Percentiles rank a stretch among this genome's conserved stretches.
These are phyloP conservation scores for Sebastes itinus DNA, from an alignment of 2,797 vertebrate genomes.

Conservation along the genomic window DNA sequence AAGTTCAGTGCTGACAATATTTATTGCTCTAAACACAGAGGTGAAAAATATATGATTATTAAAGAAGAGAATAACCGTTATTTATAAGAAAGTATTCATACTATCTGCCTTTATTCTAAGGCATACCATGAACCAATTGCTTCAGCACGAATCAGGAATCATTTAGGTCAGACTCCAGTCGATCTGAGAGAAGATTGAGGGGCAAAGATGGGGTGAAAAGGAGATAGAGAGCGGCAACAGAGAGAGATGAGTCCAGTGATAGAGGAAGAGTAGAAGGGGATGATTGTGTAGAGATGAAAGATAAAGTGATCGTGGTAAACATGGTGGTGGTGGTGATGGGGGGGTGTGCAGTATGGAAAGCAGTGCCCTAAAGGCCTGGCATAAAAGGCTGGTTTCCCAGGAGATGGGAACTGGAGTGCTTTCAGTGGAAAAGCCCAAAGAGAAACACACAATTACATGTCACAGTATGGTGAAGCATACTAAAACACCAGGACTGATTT, in stretches of 20 bases:
- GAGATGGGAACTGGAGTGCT: slow-evolving; percentile 62
- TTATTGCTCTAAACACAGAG: background rate
- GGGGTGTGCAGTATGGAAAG: slow-evolving; percentile 50
- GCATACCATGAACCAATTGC: background rate
- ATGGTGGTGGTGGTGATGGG: background rate
- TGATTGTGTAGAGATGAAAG: slow-evolving; percentile 31
- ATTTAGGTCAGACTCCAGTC: background rate
- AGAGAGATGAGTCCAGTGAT: background rate
- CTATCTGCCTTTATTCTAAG: background rate
- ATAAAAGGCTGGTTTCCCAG: slow-evolving; percentile 73
- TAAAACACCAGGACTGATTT: slow-evolving; percentile 11
- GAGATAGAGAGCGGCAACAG: background rate
- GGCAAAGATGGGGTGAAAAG: background rate
- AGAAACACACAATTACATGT: slow-evolving; percentile 1
- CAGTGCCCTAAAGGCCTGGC: slow-evolving; percentile 60
- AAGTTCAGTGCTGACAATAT: background rate
- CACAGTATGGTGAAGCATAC: slow-evolving; percentile 21
- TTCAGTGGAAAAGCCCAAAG: slow-evolving; percentile 36
- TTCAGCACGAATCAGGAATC: background rate
- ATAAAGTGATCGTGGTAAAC: slow-evolving; percentile 32
- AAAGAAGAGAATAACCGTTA: background rate
- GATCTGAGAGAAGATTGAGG: background rate
- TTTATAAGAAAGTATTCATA: background rate
- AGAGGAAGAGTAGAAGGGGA: background rate
- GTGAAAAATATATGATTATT: background rate